phyloP scores from a whole-genome alignment of 23 tunicate species.

The Trididemnum nubilum region DNA sequence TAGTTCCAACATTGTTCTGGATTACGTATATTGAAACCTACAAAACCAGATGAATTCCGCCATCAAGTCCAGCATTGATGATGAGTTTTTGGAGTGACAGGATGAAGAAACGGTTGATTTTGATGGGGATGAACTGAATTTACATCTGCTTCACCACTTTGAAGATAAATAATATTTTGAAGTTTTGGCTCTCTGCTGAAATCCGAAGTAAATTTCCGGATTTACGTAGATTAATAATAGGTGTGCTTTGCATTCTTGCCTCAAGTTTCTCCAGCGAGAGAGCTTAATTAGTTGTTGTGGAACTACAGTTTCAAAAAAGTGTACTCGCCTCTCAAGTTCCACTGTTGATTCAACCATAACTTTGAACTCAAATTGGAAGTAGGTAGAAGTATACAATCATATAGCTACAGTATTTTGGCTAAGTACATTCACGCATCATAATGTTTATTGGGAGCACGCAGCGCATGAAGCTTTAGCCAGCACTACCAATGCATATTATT shows the following conservation, averaged over 20 bases:
- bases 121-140: neutral
- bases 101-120: neutral
- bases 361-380: neutral
- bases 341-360: neutral
- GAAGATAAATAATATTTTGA: neutral
- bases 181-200: neutral
- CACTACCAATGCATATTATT: too few species aligned
- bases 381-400: too few species aligned
- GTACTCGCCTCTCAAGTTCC: neutral
- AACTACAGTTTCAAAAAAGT: neutral
- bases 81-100: neutral
- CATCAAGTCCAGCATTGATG: neutral
- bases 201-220: neutral
- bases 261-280: neutral
- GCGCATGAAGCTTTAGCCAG: too few species aligned
- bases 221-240: neutral
- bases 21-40: neutral
- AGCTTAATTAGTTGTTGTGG: neutral
- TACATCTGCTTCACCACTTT: neutral
- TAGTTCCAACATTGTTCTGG: neutral
- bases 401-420: too few species aligned
- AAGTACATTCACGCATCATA: too few species aligned
- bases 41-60: neutral
- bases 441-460: too few species aligned
- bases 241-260: neutral